Evolutionary conservation across 2,888 invertebrate genomes (phyloP).

Genomic region (Nymphalis c-album): DNA sequence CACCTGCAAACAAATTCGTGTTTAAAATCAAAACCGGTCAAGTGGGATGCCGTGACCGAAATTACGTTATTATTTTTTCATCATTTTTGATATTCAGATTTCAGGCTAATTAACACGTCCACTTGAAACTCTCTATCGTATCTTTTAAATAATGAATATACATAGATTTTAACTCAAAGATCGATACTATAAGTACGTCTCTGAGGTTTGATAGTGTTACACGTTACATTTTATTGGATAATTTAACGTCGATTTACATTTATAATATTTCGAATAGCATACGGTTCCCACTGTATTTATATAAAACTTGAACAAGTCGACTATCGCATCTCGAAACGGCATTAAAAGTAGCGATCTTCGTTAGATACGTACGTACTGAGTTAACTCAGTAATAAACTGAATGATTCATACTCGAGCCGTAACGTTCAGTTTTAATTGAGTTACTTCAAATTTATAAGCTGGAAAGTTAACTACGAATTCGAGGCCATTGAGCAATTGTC

Average conservation of each 20-base stretch:
- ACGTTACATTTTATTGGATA: neutral
- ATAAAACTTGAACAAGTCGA: neutral
- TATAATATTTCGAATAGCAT: neutral
- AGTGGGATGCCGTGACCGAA: slow-evolving; percentile 24
- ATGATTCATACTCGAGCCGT: slow-evolving; percentile 26
- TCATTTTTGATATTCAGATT: slow-evolving; percentile 18
- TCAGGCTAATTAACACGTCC: slow-evolving; percentile 15
- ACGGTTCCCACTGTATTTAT: neutral
- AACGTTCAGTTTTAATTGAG: slow-evolving; percentile 24
- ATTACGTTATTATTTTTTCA: slow-evolving; percentile 16
- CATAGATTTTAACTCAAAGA: slow-evolving; percentile 14
- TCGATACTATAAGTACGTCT: neutral
- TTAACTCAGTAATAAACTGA: slow-evolving; percentile 25
- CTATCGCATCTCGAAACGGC: slow-evolving; percentile 11
- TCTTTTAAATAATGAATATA: slow-evolving; percentile 17
- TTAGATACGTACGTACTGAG: slow-evolving; percentile 21
- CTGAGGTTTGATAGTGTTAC: neutral
- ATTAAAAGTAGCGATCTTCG: slow-evolving; percentile 22
- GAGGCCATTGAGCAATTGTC: slow-evolving; percentile 28
- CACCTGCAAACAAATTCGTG: slow-evolving; percentile 48
- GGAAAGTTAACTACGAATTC: slow-evolving; percentile 16
- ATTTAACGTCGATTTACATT: neutral
- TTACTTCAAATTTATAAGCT: slow-evolving; percentile 24
- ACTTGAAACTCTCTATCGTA: slow-evolving; percentile 2
- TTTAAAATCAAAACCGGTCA: slow-evolving; percentile 31